Conservation (phyloP, 2,113 vertebrate genomes). For the Chitala chitala region DNA sequence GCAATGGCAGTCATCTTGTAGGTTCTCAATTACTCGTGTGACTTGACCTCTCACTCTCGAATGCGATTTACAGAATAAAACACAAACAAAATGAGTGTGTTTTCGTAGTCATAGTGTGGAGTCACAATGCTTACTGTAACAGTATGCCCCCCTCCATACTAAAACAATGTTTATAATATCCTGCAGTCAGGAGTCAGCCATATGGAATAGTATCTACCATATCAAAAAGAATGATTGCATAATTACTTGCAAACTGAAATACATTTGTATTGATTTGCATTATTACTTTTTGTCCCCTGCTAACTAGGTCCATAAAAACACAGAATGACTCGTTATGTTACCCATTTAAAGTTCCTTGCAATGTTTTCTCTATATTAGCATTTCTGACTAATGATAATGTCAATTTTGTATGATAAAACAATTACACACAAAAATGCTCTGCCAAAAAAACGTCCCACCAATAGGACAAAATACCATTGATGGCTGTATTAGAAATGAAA, state of each 20-base stretch:
- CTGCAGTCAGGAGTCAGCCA: neutral
- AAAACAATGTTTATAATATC: too few species aligned
- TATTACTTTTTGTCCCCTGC: neutral
- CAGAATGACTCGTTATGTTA: neutral
- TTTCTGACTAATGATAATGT: conserved; percentile 21
- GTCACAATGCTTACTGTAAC: too few species aligned
- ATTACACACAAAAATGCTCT: conserved; percentile 14
- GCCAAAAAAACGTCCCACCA: conserved; percentile 9
- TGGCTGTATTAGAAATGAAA: conserved; percentile 19
- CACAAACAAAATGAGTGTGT: too few species aligned
- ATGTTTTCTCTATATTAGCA: neutral
- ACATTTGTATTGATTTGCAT: neutral
- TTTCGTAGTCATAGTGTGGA: too few species aligned
- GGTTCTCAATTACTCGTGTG: too few species aligned
- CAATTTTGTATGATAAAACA: conserved; percentile 9
- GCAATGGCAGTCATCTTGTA: too few species aligned
- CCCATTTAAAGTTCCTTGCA: neutral
- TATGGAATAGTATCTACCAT: neutral
- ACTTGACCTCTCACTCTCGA: too few species aligned
- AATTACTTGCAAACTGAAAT: neutral
- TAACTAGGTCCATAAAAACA: neutral
- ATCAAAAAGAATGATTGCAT: neutral
- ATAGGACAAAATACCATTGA: conserved; percentile 18
- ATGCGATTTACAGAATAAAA: too few species aligned
- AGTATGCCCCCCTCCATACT: too few species aligned